Percentiles rank a stretch among this genome's conserved stretches.
These are phyloP conservation scores for Sardinella longiceps DNA, from an alignment of 2,797 vertebrate genomes.

Conservation along the genomic window DNA sequence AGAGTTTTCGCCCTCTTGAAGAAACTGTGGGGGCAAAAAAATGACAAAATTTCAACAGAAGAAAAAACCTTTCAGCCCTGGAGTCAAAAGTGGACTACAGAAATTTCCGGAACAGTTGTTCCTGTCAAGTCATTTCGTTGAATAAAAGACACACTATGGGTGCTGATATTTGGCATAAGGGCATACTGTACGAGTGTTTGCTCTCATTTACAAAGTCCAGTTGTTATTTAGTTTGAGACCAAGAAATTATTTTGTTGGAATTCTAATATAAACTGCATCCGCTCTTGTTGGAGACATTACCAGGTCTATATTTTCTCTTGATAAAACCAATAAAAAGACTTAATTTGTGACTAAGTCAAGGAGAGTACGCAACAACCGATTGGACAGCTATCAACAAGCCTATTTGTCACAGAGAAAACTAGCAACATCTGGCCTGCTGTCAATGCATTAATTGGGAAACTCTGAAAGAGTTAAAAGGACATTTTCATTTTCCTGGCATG, in stretches of 20 bases:
- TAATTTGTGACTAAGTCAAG: not conserved
- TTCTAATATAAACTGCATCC: not conserved
- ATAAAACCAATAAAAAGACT: no score
- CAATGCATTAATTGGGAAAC: not conserved
- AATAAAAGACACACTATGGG: not conserved
- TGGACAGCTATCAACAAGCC: not conserved
- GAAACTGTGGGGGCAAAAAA: not conserved
- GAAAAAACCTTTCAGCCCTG: not conserved
- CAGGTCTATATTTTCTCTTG: not conserved
- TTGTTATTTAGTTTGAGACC: not conserved
- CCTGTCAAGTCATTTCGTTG: not conserved
- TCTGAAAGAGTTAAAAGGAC: conserved; percentile 12
- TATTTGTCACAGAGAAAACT: not conserved
- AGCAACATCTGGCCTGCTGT: not conserved
- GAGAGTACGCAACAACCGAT: not conserved
- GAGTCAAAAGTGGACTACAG: not conserved
- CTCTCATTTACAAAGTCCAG: not conserved
- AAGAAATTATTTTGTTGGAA: conserved; percentile 9
- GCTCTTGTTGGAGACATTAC: not conserved
- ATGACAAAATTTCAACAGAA: not conserved
- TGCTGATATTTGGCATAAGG: not conserved
- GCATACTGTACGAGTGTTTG: not conserved
- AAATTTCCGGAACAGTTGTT: not conserved
- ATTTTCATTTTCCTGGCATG: not conserved
- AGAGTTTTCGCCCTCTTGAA: not conserved